Base-by-base conservation (phyloP, 2,113 vertebrate genomes). In the Mesoclemmys tuberculata region DNA sequence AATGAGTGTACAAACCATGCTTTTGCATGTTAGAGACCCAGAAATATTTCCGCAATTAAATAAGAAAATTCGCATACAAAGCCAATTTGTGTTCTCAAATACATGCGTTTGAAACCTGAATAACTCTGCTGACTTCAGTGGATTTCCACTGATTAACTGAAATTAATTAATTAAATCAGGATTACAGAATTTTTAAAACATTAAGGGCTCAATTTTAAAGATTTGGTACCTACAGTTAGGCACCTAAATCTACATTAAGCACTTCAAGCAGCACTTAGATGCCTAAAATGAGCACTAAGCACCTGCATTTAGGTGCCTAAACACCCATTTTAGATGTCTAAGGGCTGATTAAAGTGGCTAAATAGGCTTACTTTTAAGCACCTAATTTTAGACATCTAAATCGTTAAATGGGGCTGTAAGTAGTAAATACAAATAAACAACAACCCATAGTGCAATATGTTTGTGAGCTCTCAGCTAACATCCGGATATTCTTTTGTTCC, bases 21-120 rank as follows among this genome's bases (percentile, higher is more conserved):
- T 87, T 96, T 93, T 80, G 75, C 81, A 77, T 8, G 8, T 38
- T 26, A 55, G 38, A 94, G 64, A 88, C 21, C 51, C 27, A 10
- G n/a, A 82, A 80, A 87, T 2, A 77, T 46, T 88, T 82, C 51
- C 92, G 29, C 27, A 2, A 2, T 27, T 82, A 64, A 14, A 82
- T 12, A 29, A 90, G 88, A 83, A 58, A 92, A 95, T 13, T 48
- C 16, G 77, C 6, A 64, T 54, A n/a, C 16, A 74, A 82, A n/a
- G 52, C 10, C 46, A 61, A 4, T 46, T 46, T 3, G 48, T 56
- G 44, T 31, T 21, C 55, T 2, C 46, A 44, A 41, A 19, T 35
- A 56, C 74, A 5, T 10, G 1, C 3, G 48, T 44, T 29, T 52
- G 54, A 68, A 3, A 7, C 41, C 48, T 90, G 71, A 2, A 5